These are phyloP conservation scores for Lasioglossum zephyrum DNA, from an alignment of 2,888 invertebrate genomes.

Conservation along the genomic window DNA sequence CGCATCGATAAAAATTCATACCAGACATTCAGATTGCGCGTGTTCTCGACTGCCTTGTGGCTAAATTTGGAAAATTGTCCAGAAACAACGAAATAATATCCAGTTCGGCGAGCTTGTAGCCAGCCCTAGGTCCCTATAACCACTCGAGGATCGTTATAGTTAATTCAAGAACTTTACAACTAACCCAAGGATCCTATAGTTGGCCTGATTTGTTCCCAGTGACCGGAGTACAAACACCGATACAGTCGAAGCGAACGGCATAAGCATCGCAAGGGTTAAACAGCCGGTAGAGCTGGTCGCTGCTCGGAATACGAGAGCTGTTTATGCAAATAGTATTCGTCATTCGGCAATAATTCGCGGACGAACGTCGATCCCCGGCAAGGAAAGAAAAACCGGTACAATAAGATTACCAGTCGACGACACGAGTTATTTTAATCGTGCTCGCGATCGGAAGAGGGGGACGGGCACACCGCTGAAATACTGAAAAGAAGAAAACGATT, in stretches of 20 bases:
- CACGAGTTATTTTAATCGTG: conserved; percentile 54
- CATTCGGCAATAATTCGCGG: conserved; percentile 42
- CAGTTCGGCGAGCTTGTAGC: not conserved
- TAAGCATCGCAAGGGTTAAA: not conserved
- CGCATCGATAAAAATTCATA: not conserved
- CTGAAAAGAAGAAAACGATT: conserved; percentile 20
- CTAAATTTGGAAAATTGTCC: not conserved
- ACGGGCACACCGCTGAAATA: not conserved
- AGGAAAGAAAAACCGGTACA: conserved; percentile 39
- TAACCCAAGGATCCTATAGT: not conserved
- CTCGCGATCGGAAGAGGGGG: conserved; percentile 32
- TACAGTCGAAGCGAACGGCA: not conserved
- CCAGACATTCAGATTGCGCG: too few relatives aligned
- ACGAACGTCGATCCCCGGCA: conserved; percentile 11
- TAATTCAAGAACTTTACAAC: not conserved
- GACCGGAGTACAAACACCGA: not conserved
- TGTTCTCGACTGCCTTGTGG: not conserved
- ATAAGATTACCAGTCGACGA: conserved; percentile 46
- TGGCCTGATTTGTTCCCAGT: not conserved
- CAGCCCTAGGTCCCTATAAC: not conserved
- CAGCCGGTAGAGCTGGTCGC: not conserved
- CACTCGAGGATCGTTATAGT: not conserved
- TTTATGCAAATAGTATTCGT: conserved; percentile 43
- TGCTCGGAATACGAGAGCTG: not conserved
- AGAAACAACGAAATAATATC: not conserved